phyloP scores from a whole-genome alignment of 2,113 vertebrate species.

The Pituophis catenifer region DNA sequence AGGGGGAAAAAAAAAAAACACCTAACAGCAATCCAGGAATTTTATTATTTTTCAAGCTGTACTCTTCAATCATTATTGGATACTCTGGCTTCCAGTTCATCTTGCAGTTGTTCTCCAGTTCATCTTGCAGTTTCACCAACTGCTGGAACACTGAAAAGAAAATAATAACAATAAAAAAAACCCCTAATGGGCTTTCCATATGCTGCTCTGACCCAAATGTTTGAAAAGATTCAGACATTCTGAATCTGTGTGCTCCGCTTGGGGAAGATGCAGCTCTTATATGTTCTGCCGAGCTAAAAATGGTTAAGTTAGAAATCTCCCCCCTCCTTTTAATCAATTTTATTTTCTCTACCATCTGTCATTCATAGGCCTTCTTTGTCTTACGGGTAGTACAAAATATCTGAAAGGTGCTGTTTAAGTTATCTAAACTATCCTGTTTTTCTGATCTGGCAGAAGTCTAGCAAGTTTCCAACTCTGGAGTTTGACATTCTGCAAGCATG shows the following conservation, averaged over 20 bases:
- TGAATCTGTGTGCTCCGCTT: not conserved
- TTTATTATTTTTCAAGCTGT: not conserved
- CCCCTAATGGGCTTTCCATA: not conserved
- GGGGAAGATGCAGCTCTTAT: not conserved
- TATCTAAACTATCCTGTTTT: not conserved
- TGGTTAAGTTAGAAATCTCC: not conserved
- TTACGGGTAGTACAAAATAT: not conserved
- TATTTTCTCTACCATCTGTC: not conserved
- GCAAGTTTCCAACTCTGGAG: not conserved
- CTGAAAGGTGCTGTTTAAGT: not conserved
- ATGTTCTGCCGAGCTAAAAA: not conserved
- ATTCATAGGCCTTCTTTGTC: not conserved
- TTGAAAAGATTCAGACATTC: not conserved
- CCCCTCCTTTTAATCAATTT: not conserved
- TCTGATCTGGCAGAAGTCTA: not conserved
- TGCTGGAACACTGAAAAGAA: not conserved
- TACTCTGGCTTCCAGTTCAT: constrained; percentile 1
- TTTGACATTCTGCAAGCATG: not conserved
- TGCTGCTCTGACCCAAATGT: rapidly evolving
- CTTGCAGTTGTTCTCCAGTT: not conserved
- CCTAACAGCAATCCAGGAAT: not conserved
- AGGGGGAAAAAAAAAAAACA: not conserved
- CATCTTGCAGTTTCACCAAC: not conserved
- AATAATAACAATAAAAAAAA: not conserved
- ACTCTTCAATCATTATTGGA: not conserved